Evolutionary conservation across 2,113 vertebrate species (phyloP).

Genomic region (Prunella himalayana): DNA sequence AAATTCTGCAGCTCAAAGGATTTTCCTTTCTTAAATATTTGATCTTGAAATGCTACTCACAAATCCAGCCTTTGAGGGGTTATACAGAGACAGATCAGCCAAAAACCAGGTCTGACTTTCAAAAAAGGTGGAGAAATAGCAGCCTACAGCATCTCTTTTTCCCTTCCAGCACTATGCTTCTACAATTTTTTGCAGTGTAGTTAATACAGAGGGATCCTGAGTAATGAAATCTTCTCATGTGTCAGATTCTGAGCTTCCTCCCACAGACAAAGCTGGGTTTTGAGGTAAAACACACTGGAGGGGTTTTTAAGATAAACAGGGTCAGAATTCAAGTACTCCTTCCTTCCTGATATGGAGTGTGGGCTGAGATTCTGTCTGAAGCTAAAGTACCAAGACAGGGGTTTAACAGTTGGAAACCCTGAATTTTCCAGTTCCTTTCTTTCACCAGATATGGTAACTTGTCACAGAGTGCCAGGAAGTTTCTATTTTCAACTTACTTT

Average conservation of each 20-base stretch:
- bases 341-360: neutral
- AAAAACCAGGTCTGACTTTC: neutral
- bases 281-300: neutral
- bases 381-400: neutral
- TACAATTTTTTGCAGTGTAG: neutral
- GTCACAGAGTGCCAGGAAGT: neutral
- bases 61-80: neutral
- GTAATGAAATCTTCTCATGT: neutral
- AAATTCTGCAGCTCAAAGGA: conserved; percentile 1
- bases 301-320: neutral
- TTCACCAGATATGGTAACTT: neutral
- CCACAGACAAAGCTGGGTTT: neutral
- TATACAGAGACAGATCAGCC: neutral
- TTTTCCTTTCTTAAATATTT: conserved; percentile 28
- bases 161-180: neutral
- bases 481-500: neutral
- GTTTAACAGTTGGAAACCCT: neutral
- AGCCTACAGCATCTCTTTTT: neutral
- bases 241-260: neutral
- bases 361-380: neutral
- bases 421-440: neutral
- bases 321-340: neutral
- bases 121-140: conserved; percentile 1
- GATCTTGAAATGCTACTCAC: neutral
- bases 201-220: neutral